phyloP scores from a whole-genome alignment of 92 coral and sea anemone genomes.

The Porites cylindrica region DNA sequence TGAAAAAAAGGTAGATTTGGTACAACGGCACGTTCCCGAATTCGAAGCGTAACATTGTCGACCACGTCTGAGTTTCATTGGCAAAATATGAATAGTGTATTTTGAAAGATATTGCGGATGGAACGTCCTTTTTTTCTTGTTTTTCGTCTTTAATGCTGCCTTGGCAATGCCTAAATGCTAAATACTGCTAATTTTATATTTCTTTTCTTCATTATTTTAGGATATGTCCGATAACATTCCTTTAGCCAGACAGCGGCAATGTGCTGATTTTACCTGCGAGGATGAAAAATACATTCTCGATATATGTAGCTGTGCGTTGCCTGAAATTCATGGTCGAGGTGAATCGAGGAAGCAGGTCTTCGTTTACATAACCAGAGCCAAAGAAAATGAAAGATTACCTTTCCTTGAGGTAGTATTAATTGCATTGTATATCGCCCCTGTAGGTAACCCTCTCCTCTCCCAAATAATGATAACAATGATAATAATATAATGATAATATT shows the following conservation, averaged over 20 bases:
- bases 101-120: too few species aligned
- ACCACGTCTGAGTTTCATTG: too few species aligned
- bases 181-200: not conserved
- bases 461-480: too few species aligned
- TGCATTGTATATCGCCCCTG: not conserved
- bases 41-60: too few species aligned
- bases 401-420: not conserved
- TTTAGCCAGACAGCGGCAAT: not conserved
- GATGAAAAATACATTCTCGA: not conserved
- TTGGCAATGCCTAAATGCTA: too few species aligned
- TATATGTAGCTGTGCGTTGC: not conserved
- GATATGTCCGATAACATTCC: conserved; percentile 5
- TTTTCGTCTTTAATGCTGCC: too few species aligned
- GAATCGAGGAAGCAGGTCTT: not conserved
- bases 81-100: too few species aligned
- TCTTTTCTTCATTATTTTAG: not conserved
- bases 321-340: not conserved
- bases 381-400: not conserved
- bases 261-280: not conserved
- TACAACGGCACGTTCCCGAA: too few species aligned
- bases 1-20: too few species aligned
- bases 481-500: too few species aligned
- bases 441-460: too few species aligned
- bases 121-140: too few species aligned
- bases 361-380: not conserved